Base-by-base conservation (phyloP, 2,797 vertebrate genomes). In the Distichodus sexfasciatus region DNA sequence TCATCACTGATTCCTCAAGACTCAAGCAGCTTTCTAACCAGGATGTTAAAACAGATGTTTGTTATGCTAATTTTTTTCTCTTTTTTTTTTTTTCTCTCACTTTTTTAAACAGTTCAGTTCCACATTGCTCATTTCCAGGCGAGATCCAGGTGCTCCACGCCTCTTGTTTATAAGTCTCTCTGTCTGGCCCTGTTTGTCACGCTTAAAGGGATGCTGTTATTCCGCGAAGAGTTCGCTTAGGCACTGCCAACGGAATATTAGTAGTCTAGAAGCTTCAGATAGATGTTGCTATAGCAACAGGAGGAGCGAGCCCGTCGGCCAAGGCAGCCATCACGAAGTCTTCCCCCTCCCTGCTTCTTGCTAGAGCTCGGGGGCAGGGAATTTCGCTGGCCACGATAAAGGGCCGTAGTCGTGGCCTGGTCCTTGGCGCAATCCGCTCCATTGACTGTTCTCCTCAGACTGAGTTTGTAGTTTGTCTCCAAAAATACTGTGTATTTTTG, bases 61-160 rank as follows among this genome's bases (percentile, higher is more conserved):
- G 2, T 4, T 47, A 3, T 11, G 2, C 21, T 55, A 68, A 24
- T 17, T 29, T 68, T 64, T 74, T 66, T 69, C 63, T 71, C 26
- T 60, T 24, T 74, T 41, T 55, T 76, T 71, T 78, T 79, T 73
- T 85, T 44, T 44, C 82, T 81, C 66, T 76, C 76, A 28, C 33
- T 19, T 55, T 6, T 79, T 14, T 70, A 87, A 85, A 78, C 93
- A 98, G 96, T 99, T 93, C 95, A 97, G 83, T 99, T 99, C 92
- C 97, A 99, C 92, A 96, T 99, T 80, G 97, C 96, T 87, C 97
- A 99, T 93, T 91, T 99, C 83, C 97, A 98, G n/a, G n/a, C 92
- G 97, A 98, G 93, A 99, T 97, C 82, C 97, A 98, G 97, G 97
- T 98, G 94, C 79, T 75, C 6, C 26, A 3, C 15, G n/a, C 9